phyloP scores from a whole-genome alignment of 2,797 vertebrate genomes.

The Pseudochromis fuscus region DNA sequence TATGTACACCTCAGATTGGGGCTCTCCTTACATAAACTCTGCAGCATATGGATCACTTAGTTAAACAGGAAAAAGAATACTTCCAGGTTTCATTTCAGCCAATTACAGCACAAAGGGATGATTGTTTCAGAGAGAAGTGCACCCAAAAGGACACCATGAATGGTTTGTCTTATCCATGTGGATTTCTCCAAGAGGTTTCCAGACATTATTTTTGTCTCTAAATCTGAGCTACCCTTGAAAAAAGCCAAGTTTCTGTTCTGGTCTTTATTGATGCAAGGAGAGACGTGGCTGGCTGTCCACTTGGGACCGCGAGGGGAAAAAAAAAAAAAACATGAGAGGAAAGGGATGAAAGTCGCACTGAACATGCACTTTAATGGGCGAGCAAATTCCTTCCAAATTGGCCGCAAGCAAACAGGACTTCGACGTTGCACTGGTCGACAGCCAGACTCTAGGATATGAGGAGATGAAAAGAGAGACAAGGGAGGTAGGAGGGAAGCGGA shows the following conservation, averaged over 20 bases:
- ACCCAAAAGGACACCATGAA: constrained; percentile 27
- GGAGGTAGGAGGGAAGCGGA: constrained; percentile 30
- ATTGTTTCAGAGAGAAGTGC: constrained; percentile 35
- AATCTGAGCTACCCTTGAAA: constrained; percentile 58
- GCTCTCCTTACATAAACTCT: constrained; percentile 34
- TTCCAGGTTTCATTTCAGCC: constrained; percentile 60
- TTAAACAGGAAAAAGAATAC: constrained; percentile 39
- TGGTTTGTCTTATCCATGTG: constrained; percentile 41
- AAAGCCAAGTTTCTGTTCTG: constrained; percentile 37
- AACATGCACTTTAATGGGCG: constrained; percentile 71
- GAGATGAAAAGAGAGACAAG: constrained; percentile 53
- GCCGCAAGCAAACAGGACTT: constrained; percentile 53
- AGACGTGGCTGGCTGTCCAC: constrained; percentile 35
- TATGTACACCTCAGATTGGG: constrained; percentile 1
- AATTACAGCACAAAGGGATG: constrained; percentile 59
- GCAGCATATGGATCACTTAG: constrained; percentile 37
- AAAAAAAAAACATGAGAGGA: constrained; percentile 32
- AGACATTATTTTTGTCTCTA: constrained; percentile 17
- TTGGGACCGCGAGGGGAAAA: constrained; percentile 4
- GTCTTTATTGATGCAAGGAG: constrained; percentile 57
- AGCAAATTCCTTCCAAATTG: constrained; percentile 74
- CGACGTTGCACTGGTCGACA: constrained; percentile 37
- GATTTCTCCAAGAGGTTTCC: constrained; percentile 31
- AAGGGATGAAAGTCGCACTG: constrained; percentile 63
- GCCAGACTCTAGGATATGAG: constrained; percentile 49